Evolutionary conservation across 2,113 vertebrate species (phyloP).

Genomic region (Hassar affinis): DNA sequence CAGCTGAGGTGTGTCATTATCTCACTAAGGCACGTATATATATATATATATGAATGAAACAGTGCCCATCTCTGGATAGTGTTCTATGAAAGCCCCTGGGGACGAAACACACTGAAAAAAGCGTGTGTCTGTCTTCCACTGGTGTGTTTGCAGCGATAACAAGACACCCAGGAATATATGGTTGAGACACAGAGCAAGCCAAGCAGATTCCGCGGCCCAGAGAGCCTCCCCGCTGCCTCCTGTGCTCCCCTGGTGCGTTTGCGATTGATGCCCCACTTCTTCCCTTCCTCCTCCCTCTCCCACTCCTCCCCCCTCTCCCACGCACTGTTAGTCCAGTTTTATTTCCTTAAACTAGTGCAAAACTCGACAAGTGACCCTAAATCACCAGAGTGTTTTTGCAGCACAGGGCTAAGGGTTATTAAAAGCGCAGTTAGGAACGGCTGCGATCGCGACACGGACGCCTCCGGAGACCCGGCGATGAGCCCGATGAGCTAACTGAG

Average conservation of each 20-base stretch:
- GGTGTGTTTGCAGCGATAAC: conserved; percentile 51
- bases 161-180: conserved; percentile 55
- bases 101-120: conserved; percentile 40
- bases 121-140: conserved; percentile 38
- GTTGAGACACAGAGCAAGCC: conserved; percentile 48
- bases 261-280: conserved; percentile 47
- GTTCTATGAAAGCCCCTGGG: conserved; percentile 27
- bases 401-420: conserved; percentile 22
- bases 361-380: conserved; percentile 41
- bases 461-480: not conserved
- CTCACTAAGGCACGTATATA: conserved; percentile 37
- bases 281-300: conserved; percentile 17
- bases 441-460: not conserved
- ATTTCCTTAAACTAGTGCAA: conserved; percentile 42
- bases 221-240: conserved; percentile 35
- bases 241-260: conserved; percentile 7
- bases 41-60: conserved; percentile 27
- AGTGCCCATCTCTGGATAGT: conserved; percentile 31
- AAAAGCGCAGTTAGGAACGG: conserved; percentile 8
- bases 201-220: conserved; percentile 51
- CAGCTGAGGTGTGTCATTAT: conserved; percentile 43
- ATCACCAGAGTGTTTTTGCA: conserved; percentile 34
- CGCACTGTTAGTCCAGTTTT: conserved; percentile 18
- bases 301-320: conserved; percentile 1
- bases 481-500: not conserved